Percentiles rank a stretch among this genome's conserved stretches.
Conservation (phyloP, 2,888 invertebrate genomes). For the Trimorus sp. region DNA sequence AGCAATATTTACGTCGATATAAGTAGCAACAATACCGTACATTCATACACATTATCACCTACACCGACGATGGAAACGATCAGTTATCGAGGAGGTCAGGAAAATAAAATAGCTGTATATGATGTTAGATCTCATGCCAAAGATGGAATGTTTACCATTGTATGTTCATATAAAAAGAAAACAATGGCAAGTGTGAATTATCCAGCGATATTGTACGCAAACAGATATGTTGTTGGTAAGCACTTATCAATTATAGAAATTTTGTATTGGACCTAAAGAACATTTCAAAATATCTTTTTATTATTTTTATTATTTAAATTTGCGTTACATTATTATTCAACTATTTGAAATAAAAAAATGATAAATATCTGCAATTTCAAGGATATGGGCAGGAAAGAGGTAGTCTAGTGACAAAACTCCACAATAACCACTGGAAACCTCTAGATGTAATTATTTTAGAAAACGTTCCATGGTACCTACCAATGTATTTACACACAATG, state of each 20-base stretch:
- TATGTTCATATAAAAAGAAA: constrained; percentile 83
- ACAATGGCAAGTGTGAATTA: constrained; percentile 83
- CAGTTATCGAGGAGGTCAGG: constrained; percentile 87
- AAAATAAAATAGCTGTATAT: constrained; percentile 87
- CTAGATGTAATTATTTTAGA: constrained; percentile 92
- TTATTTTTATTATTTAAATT: too few relatives aligned
- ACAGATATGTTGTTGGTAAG: constrained; percentile 87
- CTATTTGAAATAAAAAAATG: too few relatives aligned
- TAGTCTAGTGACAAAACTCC: constrained; percentile 92
- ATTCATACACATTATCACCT: constrained; percentile 86
- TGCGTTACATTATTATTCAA: too few relatives aligned
- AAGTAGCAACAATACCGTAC: constrained; percentile 84
- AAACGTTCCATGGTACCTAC: constrained; percentile 95
- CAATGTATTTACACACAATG: constrained; percentile 94
- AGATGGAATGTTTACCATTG: constrained; percentile 87
- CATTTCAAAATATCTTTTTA: too few relatives aligned
- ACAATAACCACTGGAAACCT: constrained; percentile 89
- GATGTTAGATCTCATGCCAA: constrained; percentile 82
- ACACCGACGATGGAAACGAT: constrained; percentile 84
- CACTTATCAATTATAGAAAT: neutral
- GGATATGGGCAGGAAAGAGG: constrained; percentile 97
- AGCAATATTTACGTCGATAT: constrained; percentile 93
- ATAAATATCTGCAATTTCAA: constrained; percentile 69
- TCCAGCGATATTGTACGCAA: constrained; percentile 88
- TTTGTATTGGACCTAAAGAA: neutral